Conservation (phyloP, 2,113 vertebrate species). For the Seriola rivoliana region DNA sequence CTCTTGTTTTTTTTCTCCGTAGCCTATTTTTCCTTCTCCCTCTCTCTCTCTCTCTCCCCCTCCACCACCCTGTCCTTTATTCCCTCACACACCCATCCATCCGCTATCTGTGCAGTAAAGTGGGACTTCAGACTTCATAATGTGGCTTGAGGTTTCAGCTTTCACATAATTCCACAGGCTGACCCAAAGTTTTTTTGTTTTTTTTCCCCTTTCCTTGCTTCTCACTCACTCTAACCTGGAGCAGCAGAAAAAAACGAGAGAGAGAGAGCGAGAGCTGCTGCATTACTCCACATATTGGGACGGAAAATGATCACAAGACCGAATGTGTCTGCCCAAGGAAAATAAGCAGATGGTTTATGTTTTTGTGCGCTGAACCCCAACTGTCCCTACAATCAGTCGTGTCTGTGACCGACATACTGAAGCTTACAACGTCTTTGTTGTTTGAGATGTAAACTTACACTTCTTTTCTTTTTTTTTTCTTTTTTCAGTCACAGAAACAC, state of each 20-base stretch:
- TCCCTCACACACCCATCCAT: slow-evolving; percentile 64
- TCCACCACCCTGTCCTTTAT: slow-evolving; percentile 1
- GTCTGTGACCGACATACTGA: slow-evolving; percentile 52
- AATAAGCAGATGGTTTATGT: slow-evolving; percentile 68
- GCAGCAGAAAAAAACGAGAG: slow-evolving; percentile 19
- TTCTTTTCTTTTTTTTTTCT: background rate
- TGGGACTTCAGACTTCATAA: slow-evolving; percentile 73
- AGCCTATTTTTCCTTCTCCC: slow-evolving; percentile 54
- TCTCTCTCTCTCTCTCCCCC: slow-evolving; percentile 31
- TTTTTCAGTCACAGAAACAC: slow-evolving; percentile 30
- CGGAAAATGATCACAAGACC: slow-evolving; percentile 73
- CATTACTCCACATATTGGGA: slow-evolving; percentile 58
- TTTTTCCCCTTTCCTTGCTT: slow-evolving; percentile 19
- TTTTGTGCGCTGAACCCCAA: slow-evolving; percentile 66
- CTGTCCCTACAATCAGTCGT: slow-evolving; percentile 45
- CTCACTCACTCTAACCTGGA: slow-evolving; percentile 49
- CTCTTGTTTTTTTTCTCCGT: slow-evolving; percentile 21
- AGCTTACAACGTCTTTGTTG: slow-evolving; percentile 59
- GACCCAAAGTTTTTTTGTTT: slow-evolving; percentile 49
- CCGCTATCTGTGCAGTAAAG: slow-evolving; percentile 77
- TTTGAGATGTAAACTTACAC: slow-evolving; percentile 48
- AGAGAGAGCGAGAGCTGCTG: slow-evolving; percentile 18
- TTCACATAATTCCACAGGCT: slow-evolving; percentile 82
- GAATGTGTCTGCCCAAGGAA: slow-evolving; percentile 57
- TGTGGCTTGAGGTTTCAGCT: slow-evolving; percentile 85